Conservation (phyloP, 92 coral and sea anemone species). For the Epizoanthus stellaris region DNA sequence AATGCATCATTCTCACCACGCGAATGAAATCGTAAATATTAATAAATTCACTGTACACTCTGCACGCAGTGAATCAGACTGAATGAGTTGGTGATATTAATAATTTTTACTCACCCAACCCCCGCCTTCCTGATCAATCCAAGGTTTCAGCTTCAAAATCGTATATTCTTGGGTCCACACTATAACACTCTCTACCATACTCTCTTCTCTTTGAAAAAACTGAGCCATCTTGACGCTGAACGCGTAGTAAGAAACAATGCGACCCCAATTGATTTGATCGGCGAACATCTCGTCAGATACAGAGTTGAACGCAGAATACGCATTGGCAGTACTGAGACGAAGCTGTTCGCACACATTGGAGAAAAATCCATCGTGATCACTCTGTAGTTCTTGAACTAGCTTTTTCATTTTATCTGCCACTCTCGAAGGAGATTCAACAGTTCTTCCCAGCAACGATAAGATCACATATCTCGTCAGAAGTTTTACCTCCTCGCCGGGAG, state of each 20-base stretch:
- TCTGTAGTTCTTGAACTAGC: slow-evolving; percentile 48
- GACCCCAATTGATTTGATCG: slow-evolving; percentile 70
- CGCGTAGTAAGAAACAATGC: slow-evolving; percentile 60
- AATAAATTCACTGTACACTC: neutral
- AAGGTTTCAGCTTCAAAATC: slow-evolving; percentile 39
- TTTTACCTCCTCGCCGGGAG: slow-evolving; percentile 31
- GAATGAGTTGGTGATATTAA: slow-evolving; percentile 5
- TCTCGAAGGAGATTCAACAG: slow-evolving; percentile 50
- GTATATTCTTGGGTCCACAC: slow-evolving; percentile 60
- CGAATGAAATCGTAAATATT: neutral
- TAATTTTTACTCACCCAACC: slow-evolving; percentile 63
- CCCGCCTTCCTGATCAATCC: slow-evolving; percentile 68
- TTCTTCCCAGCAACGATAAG: slow-evolving; percentile 46
- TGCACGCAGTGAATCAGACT: neutral
- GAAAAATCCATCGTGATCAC: slow-evolving; percentile 51
- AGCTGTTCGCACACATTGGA: slow-evolving; percentile 59
- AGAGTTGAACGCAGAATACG: slow-evolving; percentile 49
- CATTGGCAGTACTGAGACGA: slow-evolving; percentile 47
- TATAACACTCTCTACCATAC: slow-evolving; percentile 56
- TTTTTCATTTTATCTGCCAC: slow-evolving; percentile 50
- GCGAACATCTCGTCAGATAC: slow-evolving; percentile 65
- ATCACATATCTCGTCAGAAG: slow-evolving; percentile 63
- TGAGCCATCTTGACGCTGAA: slow-evolving; percentile 68
- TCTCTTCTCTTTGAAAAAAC: slow-evolving; percentile 51
- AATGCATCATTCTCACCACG: no score